phyloP scores from a whole-genome alignment of 2,888 invertebrate genomes.

The Petrophora chlorosata region DNA sequence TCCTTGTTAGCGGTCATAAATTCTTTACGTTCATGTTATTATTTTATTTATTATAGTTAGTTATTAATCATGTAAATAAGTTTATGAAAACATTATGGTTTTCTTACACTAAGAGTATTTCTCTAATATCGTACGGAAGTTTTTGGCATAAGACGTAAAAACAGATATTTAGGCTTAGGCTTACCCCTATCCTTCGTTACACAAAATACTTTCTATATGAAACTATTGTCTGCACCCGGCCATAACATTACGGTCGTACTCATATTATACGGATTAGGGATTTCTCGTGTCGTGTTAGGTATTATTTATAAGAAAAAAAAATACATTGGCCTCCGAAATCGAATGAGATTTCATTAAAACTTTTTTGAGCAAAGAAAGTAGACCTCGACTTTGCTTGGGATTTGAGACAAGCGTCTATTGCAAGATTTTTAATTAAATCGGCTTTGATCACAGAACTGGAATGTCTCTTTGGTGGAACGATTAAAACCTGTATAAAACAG shows the following conservation, averaged over 20 bases:
- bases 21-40: too few species aligned
- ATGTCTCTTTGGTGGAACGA: constrained; percentile 73
- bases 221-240: constrained; percentile 30
- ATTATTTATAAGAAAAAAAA: constrained; percentile 26
- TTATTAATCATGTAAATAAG: too few species aligned
- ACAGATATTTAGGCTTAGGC: constrained; percentile 1
- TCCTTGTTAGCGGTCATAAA: too few species aligned
- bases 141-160: not conserved
- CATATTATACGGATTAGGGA: constrained; percentile 25
- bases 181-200: constrained; percentile 9
- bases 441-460: constrained; percentile 75
- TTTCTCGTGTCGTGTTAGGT: constrained; percentile 30
- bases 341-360: constrained; percentile 69
- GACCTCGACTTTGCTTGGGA: constrained; percentile 65
- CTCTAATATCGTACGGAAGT: too few species aligned
- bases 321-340: constrained; percentile 46
- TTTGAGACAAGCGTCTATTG: constrained; percentile 76
- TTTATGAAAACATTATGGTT: too few species aligned
- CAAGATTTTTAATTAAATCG: constrained; percentile 79
- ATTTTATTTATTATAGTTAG: too few species aligned
- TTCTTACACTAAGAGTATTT: too few species aligned
- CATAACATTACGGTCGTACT: constrained; percentile 31
- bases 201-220: constrained; percentile 22
- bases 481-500: constrained; percentile 69
- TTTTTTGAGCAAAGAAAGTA: constrained; percentile 57